Evolutionary conservation across 1,140 invertebrate species (phyloP).

Genomic region (Scaptodrosophila lebanonensis): DNA sequence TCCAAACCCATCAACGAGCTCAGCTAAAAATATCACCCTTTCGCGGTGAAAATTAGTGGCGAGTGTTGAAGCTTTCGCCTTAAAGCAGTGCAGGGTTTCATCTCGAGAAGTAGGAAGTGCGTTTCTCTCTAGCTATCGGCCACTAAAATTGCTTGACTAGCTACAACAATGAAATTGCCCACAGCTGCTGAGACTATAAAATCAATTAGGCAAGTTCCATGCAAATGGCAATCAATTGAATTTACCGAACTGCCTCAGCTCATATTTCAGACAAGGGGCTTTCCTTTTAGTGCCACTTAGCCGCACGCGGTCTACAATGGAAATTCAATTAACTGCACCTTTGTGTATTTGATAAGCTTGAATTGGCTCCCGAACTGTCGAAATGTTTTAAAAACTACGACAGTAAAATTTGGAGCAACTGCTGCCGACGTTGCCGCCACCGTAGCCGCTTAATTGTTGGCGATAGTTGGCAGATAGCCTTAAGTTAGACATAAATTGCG

Average conservation of each 20-base stretch:
- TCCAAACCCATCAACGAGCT: no score
- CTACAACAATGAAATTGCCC: neutral
- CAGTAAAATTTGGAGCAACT: conserved; percentile 8
- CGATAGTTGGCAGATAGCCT: conserved; percentile 47
- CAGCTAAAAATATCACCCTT: no score
- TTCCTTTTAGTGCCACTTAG: conserved; percentile 54
- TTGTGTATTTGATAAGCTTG: conserved; percentile 30
- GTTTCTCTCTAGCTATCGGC: no score
- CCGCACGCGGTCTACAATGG: conserved; percentile 19
- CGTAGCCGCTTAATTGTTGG: conserved; percentile 37
- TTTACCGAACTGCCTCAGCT: conserved; percentile 18
- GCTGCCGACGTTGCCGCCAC: neutral
- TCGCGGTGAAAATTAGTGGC: neutral
- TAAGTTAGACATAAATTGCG: conserved; percentile 25
- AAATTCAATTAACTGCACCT: conserved; percentile 40
- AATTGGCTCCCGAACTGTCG: conserved; percentile 33
- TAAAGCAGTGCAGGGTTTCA: no score
- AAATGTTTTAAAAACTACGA: conserved; percentile 18
- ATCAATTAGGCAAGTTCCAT: conserved; percentile 37
- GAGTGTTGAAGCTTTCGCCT: conserved; percentile 18
- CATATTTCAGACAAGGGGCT: conserved; percentile 29
- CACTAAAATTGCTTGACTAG: conserved; percentile 23
- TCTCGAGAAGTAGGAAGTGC: no score
- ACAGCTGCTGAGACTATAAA: conserved; percentile 12
- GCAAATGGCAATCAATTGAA: no score